phyloP scores from a whole-genome alignment of 2,113 vertebrate species.

The Hemiprocne comata region DNA sequence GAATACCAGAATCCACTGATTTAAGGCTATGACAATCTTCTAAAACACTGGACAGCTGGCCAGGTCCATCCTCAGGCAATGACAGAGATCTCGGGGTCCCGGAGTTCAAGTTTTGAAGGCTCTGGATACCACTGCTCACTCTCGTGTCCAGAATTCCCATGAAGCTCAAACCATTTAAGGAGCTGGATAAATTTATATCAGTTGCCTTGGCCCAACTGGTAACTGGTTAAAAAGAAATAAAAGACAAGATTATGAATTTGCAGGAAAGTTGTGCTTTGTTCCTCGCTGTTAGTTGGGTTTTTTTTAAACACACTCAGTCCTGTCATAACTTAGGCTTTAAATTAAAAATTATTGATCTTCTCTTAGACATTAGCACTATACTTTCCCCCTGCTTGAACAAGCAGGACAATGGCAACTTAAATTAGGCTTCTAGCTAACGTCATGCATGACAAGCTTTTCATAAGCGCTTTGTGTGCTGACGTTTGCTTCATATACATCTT shows the following conservation, averaged over 20 bases:
- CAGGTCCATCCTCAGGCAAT: slow-evolving; percentile 56
- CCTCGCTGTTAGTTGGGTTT: neutral
- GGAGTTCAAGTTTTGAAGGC: slow-evolving; percentile 30
- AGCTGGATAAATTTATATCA: slow-evolving; percentile 56
- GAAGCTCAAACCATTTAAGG: slow-evolving; percentile 70
- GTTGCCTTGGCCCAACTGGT: slow-evolving; percentile 74
- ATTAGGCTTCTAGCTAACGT: neutral
- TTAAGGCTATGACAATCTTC: slow-evolving; percentile 83
- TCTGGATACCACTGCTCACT: slow-evolving; percentile 38
- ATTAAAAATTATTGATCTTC: neutral
- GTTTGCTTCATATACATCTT: neutral
- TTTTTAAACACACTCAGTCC: neutral
- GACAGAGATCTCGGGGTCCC: slow-evolving; percentile 10
- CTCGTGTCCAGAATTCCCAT: slow-evolving; percentile 60
- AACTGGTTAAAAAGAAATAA: slow-evolving; percentile 40
- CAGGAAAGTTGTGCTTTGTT: neutral
- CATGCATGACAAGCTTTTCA: neutral
- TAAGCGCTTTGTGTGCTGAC: neutral
- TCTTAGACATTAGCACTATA: neutral
- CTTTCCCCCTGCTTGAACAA: neutral
- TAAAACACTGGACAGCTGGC: slow-evolving; percentile 44
- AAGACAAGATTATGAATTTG: neutral
- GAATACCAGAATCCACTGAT: slow-evolving; percentile 92
- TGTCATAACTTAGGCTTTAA: neutral
- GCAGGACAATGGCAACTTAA: neutral